Evolutionary conservation across 2,888 invertebrate genomes (phyloP).

Genomic region (Eupithecia subumbrata): DNA sequence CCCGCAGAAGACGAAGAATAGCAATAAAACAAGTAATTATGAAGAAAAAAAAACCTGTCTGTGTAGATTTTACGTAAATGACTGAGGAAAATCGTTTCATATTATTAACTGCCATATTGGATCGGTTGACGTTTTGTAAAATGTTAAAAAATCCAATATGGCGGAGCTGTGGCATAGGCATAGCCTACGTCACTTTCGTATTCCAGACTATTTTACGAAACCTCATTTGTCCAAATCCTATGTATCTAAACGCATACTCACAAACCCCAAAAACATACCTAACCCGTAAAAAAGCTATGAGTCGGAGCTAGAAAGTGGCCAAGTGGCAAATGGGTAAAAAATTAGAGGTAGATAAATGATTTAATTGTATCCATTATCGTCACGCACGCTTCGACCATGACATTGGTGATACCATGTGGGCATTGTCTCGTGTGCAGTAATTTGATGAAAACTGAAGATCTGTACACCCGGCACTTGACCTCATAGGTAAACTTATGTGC

Average conservation of each 20-base stretch:
- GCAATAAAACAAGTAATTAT: not conserved
- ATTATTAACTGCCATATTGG: too few relatives aligned
- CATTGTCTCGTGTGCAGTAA: not conserved
- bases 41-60: not conserved
- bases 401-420: not conserved
- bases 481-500: not conserved
- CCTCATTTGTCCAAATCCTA: not conserved
- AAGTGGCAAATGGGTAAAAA: not conserved
- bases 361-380: not conserved
- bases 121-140: not conserved
- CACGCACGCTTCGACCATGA: not conserved
- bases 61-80: too few relatives aligned
- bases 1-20: not conserved
- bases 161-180: too few relatives aligned
- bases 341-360: not conserved
- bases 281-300: not conserved
- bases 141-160: not conserved
- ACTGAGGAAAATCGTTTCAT: too few relatives aligned
- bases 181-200: too few relatives aligned
- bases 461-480: too few relatives aligned
- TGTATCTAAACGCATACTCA: not conserved
- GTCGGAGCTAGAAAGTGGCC: not conserved
- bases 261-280: not conserved
- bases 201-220: not conserved
- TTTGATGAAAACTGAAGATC: not conserved